Percentiles rank a stretch among this genome's conserved stretches.
These are phyloP conservation scores for Drosophila neonasuta DNA, from an alignment of 2,888 invertebrate genomes.

Conservation along the genomic window DNA sequence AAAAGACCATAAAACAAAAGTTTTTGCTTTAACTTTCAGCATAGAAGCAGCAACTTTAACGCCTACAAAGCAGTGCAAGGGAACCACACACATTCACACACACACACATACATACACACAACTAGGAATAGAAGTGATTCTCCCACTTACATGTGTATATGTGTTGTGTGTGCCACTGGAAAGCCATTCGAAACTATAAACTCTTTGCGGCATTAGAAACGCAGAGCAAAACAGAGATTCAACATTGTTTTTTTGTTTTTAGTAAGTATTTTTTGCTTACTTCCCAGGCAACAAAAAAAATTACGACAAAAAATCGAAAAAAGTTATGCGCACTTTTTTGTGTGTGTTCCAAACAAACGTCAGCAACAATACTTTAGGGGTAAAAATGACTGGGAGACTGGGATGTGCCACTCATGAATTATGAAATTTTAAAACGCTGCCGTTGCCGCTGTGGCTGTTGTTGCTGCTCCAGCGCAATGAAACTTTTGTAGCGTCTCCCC, in stretches of 20 bases:
- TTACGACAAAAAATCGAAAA: conserved; percentile 17
- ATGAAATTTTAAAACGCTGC: conserved; percentile 68
- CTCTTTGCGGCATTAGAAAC: conserved; percentile 75
- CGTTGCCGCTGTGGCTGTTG: conserved; percentile 1
- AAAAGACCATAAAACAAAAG: conserved; percentile 79
- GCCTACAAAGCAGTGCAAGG: conserved; percentile 68
- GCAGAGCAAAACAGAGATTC: conserved; percentile 59
- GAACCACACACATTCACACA: not conserved
- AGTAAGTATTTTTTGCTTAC: conserved; percentile 18
- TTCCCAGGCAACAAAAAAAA: conserved; percentile 3
- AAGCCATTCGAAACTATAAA: conserved; percentile 65
- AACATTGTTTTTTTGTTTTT: conserved; percentile 43
- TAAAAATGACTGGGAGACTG: not conserved
- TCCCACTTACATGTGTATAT: conserved; percentile 2
- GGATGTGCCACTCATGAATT: conserved; percentile 62
- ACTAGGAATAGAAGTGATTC: not conserved
- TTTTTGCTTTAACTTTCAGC: conserved; percentile 72
- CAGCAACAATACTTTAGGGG: conserved; percentile 49
- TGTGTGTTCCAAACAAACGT: conserved; percentile 66
- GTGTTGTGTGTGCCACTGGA: conserved; percentile 12
- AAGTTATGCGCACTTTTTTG: conserved; percentile 50
- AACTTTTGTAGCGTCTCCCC: conserved; percentile 56
- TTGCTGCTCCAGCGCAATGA: conserved; percentile 42
- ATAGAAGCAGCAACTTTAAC: conserved; percentile 66
- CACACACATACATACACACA: not conserved